A percentile compares a stretch with the other conserved stretches of the same genome.
Evolutionary conservation across 2,888 invertebrate genomes (phyloP).

Genomic region (Argyresthia albistria): DNA sequence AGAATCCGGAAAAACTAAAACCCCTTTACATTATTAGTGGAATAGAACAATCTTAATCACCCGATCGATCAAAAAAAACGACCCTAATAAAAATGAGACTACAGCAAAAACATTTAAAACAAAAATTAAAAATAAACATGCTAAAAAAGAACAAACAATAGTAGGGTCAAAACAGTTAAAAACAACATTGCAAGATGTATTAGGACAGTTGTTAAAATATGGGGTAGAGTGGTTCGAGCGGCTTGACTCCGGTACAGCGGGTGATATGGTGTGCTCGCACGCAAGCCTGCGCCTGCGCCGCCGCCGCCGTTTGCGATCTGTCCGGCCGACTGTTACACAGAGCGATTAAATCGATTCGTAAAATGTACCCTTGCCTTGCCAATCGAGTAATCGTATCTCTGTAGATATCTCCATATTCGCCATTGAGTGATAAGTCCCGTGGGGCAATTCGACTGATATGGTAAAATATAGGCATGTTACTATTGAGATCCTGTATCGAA

Average conservation of each 20-base stretch:
- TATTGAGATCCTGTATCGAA: no score
- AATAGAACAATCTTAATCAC: neutral
- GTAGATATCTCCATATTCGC: no score
- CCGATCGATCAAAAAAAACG: neutral
- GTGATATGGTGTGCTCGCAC: slow-evolving; percentile 58
- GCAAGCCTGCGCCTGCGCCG: slow-evolving; percentile 39
- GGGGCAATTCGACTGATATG: no score
- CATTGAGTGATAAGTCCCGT: no score
- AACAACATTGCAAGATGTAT: slow-evolving; percentile 73
- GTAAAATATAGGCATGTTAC: no score
- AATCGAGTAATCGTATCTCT: no score
- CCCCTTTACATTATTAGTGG: neutral
- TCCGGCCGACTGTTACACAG: neutral
- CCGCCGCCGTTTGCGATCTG: slow-evolving; percentile 27
- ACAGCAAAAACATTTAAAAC: slow-evolving; percentile 34
- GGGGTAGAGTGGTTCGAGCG: slow-evolving; percentile 51
- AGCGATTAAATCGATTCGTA: slow-evolving; percentile 1
- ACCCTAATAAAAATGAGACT: slow-evolving; percentile 16
- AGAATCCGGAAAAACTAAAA: neutral
- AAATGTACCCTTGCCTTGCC: neutral
- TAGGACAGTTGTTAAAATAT: slow-evolving; percentile 74
- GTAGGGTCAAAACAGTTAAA: slow-evolving; percentile 68
- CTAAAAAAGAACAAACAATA: slow-evolving; percentile 60
- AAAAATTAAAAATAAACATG: slow-evolving; percentile 68
- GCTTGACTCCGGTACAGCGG: slow-evolving; percentile 36